phyloP scores from a whole-genome alignment of 2,113 vertebrate species.

The Todiramphus saurophagus region DNA sequence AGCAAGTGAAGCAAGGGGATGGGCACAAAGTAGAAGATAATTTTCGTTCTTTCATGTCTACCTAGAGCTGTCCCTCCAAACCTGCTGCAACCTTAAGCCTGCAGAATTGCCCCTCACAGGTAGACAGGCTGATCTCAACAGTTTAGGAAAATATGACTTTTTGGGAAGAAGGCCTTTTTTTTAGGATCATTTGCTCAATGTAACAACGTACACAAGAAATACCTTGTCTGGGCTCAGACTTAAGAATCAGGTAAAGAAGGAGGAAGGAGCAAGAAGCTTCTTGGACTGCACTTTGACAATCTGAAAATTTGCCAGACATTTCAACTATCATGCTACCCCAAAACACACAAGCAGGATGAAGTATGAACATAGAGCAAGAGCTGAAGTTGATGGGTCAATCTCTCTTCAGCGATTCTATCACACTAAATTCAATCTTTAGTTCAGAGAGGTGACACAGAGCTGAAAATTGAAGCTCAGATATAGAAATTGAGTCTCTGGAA shows the following conservation, averaged over 20 bases:
- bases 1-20: background rate
- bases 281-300: background rate
- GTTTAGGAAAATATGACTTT: background rate
- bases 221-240: background rate
- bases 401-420: background rate
- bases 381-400: conserved; percentile 4
- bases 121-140: background rate
- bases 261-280: background rate
- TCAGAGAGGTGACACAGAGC: conserved; percentile 15
- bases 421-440: conserved; percentile 9
- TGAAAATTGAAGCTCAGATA: conserved; percentile 33
- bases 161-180: background rate
- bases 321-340: background rate
- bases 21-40: background rate
- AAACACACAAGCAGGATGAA: background rate
- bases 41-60: background rate
- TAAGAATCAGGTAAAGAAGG: background rate
- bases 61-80: background rate
- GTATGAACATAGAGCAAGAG: background rate
- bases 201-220: background rate
- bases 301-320: conserved; percentile 3
- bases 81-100: background rate
- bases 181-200: background rate
- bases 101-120: background rate
- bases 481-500: conserved; percentile 10